Evolutionary conservation across 2,113 vertebrate species (phyloP).

Genomic region (Mesembrinibis cayennensis): DNA sequence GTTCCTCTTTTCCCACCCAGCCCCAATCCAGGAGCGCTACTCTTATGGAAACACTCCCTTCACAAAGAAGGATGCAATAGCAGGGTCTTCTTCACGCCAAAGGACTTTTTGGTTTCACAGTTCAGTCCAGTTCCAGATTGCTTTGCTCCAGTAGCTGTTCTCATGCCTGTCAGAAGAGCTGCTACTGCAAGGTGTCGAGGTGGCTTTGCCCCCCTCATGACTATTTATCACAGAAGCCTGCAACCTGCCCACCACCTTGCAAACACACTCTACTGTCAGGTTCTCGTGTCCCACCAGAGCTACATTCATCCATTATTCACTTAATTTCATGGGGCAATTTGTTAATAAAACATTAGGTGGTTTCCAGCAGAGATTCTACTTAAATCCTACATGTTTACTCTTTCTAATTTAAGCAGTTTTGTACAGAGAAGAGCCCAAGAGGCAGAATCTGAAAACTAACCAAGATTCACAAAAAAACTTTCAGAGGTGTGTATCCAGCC

Average conservation of each 20-base stretch:
- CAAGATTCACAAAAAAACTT: neutral
- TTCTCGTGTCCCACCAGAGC: neutral
- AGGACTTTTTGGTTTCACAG: neutral
- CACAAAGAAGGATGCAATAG: neutral
- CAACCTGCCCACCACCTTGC: neutral
- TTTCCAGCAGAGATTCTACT: slow-evolving; percentile 9
- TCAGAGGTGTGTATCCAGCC: neutral
- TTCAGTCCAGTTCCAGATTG: neutral
- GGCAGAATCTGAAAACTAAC: neutral
- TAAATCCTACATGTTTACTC: neutral
- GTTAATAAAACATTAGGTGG: slow-evolving; percentile 23
- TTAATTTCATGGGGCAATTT: neutral
- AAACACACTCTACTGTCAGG: neutral
- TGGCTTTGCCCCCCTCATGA: neutral
- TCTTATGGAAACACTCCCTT: neutral
- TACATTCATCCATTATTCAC: neutral
- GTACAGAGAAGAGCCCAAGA: neutral
- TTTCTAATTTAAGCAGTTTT: slow-evolving; percentile 4
- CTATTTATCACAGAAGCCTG: neutral
- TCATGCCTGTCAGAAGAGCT: neutral
- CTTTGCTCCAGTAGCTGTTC: neutral
- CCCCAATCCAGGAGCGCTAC: neutral
- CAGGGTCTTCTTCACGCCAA: neutral
- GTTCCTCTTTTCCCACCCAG: neutral
- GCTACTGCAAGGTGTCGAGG: neutral